Percentiles rank a stretch among this genome's conserved stretches.
Conservation (phyloP, 2,113 vertebrate species). For the Brevimyrus niger region DNA sequence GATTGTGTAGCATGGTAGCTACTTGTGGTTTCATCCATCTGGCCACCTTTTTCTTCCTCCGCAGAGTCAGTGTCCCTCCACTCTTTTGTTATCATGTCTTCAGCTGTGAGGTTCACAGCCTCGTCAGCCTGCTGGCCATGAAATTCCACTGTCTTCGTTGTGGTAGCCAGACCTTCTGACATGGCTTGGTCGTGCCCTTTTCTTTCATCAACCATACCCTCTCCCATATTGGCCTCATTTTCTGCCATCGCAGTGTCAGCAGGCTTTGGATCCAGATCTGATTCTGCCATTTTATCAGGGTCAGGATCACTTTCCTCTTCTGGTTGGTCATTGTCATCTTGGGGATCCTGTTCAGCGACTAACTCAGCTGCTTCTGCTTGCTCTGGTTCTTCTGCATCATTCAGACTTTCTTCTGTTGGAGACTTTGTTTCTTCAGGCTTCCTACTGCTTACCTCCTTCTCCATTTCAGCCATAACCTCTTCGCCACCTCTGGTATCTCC, state of each 20-base stretch:
- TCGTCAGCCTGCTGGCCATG: not conserved
- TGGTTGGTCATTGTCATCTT: not conserved
- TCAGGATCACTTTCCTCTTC: not conserved
- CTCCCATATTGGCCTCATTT: not conserved
- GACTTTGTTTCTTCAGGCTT: not conserved
- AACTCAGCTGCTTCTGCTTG: not conserved
- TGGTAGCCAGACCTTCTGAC: not conserved
- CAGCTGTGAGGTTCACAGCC: not conserved
- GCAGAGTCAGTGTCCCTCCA: not conserved
- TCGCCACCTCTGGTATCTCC: not conserved
- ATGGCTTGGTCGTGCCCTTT: not conserved
- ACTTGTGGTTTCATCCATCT: not conserved
- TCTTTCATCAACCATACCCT: not conserved
- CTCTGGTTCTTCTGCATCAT: not conserved
- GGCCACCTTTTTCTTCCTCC: conserved; percentile 19
- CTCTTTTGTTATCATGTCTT: not conserved
- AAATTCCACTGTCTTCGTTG: not conserved
- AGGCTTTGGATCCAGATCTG: not conserved
- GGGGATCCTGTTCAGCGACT: not conserved
- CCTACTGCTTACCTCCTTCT: not conserved
- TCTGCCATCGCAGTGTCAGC: not conserved
- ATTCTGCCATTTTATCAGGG: not conserved
- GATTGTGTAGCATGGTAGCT: not conserved
- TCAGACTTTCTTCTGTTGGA: not conserved
- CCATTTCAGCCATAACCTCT: conserved; percentile 1